These are phyloP conservation scores for Phortica magna DNA, from an alignment of 2,888 invertebrate genomes.

Conservation along the genomic window DNA sequence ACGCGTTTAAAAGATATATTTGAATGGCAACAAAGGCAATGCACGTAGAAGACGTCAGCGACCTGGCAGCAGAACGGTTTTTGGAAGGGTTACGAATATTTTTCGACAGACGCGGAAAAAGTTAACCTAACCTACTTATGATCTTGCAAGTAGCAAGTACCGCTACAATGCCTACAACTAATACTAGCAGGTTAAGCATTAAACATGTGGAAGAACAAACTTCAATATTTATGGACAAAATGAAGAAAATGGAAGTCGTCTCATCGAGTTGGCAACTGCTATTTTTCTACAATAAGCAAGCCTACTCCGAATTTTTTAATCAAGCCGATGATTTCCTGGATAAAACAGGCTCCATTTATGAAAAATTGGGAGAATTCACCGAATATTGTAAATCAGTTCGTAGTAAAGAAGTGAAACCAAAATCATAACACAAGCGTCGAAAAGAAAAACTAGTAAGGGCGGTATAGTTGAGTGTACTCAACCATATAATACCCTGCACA, in stretches of 20 bases:
- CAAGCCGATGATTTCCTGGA: conserved; percentile 6
- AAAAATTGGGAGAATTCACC: neutral
- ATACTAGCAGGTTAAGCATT: neutral
- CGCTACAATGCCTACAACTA: neutral
- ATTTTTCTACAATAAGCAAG: neutral
- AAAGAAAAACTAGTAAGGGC: too few relatives aligned
- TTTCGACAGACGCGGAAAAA: too few relatives aligned
- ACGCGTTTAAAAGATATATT: too few relatives aligned
- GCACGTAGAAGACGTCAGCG: too few relatives aligned
- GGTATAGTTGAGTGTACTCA: too few relatives aligned
- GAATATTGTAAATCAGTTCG: neutral
- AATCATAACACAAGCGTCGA: too few relatives aligned
- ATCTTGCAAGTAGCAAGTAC: neutral
- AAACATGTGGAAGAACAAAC: neutral
- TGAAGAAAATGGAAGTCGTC: neutral
- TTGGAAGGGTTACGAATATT: too few relatives aligned
- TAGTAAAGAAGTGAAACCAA: too few relatives aligned
- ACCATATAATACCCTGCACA: too few relatives aligned
- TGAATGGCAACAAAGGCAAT: too few relatives aligned
- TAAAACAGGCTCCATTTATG: neutral
- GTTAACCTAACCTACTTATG: neutral
- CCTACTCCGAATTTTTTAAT: neutral
- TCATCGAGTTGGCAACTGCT: conserved; percentile 9
- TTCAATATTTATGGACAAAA: neutral
- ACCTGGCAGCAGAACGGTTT: too few relatives aligned